These are phyloP conservation scores for Coregonus sp. DNA, from an alignment of 2,797 vertebrate genomes.

Conservation along the genomic window DNA sequence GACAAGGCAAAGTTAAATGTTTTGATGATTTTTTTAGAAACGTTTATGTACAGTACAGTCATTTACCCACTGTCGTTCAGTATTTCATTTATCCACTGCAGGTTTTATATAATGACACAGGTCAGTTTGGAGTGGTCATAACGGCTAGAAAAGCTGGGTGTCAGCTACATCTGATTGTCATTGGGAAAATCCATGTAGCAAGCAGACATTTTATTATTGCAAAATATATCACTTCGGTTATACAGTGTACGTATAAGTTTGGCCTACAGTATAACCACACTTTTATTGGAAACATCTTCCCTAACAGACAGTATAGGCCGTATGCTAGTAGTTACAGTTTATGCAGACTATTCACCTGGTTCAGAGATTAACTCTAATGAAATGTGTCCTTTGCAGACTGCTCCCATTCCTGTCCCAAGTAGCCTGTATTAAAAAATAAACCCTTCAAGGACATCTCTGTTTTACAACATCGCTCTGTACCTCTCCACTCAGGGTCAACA, in stretches of 20 bases:
- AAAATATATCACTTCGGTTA: too few species aligned
- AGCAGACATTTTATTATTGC: not conserved
- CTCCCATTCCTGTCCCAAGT: slow-evolving; percentile 59
- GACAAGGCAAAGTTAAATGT: slow-evolving; percentile 60
- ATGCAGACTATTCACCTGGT: not conserved
- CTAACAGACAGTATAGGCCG: not conserved
- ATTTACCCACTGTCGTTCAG: not conserved
- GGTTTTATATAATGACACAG: not conserved
- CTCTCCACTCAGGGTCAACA: slow-evolving; percentile 36
- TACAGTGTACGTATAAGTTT: not conserved
- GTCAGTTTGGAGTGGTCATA: not conserved
- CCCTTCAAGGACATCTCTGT: slow-evolving; percentile 59
- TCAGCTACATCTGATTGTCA: not conserved
- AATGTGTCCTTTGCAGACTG: slow-evolving; percentile 32
- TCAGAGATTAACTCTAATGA: slow-evolving; percentile 6
- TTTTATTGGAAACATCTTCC: slow-evolving; percentile 30
- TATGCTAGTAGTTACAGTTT: not conserved
- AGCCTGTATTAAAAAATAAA: slow-evolving; percentile 64
- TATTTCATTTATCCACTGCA: not conserved
- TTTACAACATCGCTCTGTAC: slow-evolving; percentile 55
- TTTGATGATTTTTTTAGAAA: slow-evolving; percentile 13
- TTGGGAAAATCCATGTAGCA: not conserved
- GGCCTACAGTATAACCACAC: not conserved
- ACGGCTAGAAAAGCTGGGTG: too few species aligned
- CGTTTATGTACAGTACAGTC: not conserved